Base-by-base conservation (phyloP, 2,113 vertebrate genomes). In the Prietella phreatophila region DNA sequence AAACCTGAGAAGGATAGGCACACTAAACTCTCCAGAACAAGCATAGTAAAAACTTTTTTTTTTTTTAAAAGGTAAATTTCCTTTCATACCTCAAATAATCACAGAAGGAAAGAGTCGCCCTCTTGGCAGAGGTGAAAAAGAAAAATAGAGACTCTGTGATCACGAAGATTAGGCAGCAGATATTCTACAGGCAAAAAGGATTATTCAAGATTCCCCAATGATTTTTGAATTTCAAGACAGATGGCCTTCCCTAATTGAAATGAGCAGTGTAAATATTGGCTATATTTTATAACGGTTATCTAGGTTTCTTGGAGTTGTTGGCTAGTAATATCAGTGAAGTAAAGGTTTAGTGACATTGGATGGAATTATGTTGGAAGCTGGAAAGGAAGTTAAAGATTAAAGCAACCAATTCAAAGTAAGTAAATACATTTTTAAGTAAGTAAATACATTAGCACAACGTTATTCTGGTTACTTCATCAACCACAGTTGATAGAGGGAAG, bases 161-260 rank as follows among this genome's bases (percentile, higher is more conserved):
- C 79, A 81, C 11, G 53, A 36, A 81, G 79, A 58, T 56, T 58
- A 58, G 79, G 17, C 79, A 81, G 19, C 79, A 80, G 5, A 55
- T 53, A 4, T 78, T 78, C 76, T 36, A 6, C 79, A 58, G 79
- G 53, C 79, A 33, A 36, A 81, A 58, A n/a, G 4, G n/a, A 80
- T 56, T 80, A 56, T 80, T 56, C 17, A 81, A 58, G 30, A 58
- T 20, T 81, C 79, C 79, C 30, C 53, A 81, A 36, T 58, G 79
- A 80, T 81, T 81, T 81, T 22, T 22, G n/a, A 81, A 81, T 81
- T 81, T 19, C 53, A 56, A 56, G n/a, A 80, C 55, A 81, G 55
- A 36, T 80, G 78, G 50, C 50, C 50, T 33, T 55, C n/a, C n/a
- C 27, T 33, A 33, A 80, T 30, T 80, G n/a, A 55, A 80, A 55